These are phyloP conservation scores for Lypha dubia DNA, from an alignment of 2,888 invertebrate genomes.

Conservation along the genomic window DNA sequence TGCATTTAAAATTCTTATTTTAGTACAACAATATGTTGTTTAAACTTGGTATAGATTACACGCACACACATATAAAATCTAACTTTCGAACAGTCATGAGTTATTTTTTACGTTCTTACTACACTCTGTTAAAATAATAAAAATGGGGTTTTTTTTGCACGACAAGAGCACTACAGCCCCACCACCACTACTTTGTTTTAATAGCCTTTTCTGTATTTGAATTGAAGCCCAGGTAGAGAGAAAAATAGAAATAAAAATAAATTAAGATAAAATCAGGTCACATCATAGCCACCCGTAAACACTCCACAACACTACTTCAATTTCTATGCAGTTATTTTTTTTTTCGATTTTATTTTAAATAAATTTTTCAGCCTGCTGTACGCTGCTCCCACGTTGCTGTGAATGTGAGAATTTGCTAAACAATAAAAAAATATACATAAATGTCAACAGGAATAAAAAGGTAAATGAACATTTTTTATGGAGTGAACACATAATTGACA, in stretches of 20 bases:
- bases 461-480: conserved; percentile 48
- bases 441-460: conserved; percentile 1
- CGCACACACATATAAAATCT: conserved; percentile 26
- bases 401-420: conserved; percentile 29
- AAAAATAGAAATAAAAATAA: conserved; percentile 5
- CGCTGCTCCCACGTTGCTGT: conserved; percentile 22
- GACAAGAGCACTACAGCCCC: background rate
- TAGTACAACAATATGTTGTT: too few species aligned
- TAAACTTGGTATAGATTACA: conserved; percentile 9
- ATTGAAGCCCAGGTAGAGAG: conserved; percentile 40
- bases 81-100: conserved; percentile 44
- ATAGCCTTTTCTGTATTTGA: conserved; percentile 17
- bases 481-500: conserved; percentile 58
- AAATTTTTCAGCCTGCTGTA: conserved; percentile 5
- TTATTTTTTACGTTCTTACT: conserved; percentile 18
- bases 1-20: too few species aligned
- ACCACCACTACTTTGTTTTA: conserved; percentile 5
- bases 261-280: conserved; percentile 56
- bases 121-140: conserved; percentile 30
- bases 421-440: background rate
- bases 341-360: conserved; percentile 24
- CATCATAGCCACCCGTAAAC: conserved; percentile 34
- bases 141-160: background rate
- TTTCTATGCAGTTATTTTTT: conserved; percentile 30
- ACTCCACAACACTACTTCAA: conserved; percentile 18